A percentile compares a stretch with the other conserved stretches of the same genome.
phyloP scores from a whole-genome alignment of 1,140 invertebrate species.

The Solen grandis region DNA sequence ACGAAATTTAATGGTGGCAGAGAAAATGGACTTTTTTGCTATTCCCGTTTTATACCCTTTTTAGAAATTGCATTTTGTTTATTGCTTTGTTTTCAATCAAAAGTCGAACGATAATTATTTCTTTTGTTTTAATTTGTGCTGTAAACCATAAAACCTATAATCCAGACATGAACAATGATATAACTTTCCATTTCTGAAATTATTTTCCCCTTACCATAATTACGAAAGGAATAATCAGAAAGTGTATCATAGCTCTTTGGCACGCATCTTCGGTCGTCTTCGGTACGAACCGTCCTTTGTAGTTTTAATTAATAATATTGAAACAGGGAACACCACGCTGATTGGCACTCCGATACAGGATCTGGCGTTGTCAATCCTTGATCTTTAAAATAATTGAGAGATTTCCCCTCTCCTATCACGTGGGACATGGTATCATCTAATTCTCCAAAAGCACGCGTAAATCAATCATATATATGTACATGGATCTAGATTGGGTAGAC shows the following conservation, averaged over 20 bases:
- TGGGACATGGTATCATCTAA: background rate
- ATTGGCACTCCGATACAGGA: background rate
- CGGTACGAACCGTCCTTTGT: background rate
- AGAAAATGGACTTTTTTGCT: slow-evolving; percentile 50
- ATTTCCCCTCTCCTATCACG: background rate
- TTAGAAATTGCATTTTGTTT: slow-evolving; percentile 56
- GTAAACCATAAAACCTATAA: slow-evolving; percentile 55
- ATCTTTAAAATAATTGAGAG: background rate
- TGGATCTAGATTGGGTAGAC: background rate
- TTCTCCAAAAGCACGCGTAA: too few relatives aligned
- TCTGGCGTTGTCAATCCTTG: background rate
- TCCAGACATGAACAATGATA: slow-evolving; percentile 40
- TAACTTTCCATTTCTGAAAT: slow-evolving; percentile 46
- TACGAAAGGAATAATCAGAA: slow-evolving; percentile 49
- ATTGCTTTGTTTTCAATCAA: slow-evolving; percentile 57
- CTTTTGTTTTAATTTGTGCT: slow-evolving; percentile 45
- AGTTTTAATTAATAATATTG: slow-evolving; percentile 53
- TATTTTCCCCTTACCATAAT: slow-evolving; percentile 54
- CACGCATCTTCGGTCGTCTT: slow-evolving; percentile 39
- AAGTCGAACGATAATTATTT: slow-evolving; percentile 53
- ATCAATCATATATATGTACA: background rate
- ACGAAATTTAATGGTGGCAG: slow-evolving; percentile 31
- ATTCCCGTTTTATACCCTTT: slow-evolving; percentile 45
- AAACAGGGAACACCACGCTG: background rate
- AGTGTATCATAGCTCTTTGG: slow-evolving; percentile 44